These are phyloP conservation scores for Pogonomyrmex californicus DNA, from an alignment of 1,140 invertebrate species.

Conservation along the genomic window DNA sequence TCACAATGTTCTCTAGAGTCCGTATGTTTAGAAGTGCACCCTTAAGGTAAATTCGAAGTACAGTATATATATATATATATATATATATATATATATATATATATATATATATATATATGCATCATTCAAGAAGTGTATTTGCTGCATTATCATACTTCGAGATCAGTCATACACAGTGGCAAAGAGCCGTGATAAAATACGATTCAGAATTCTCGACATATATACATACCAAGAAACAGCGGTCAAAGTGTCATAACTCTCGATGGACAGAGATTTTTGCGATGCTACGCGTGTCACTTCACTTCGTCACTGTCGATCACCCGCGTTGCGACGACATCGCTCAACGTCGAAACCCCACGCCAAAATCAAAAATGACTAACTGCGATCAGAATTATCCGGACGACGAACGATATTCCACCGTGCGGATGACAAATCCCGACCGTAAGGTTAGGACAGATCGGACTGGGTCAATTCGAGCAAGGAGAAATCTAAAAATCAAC, in stretches of 20 bases:
- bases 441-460: conserved; percentile 16
- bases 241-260: conserved; percentile 8
- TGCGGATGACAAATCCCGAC: conserved; percentile 27
- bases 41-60: too few relatives aligned
- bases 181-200: background rate
- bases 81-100: background rate
- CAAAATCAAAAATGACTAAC: too few relatives aligned
- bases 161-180: background rate
- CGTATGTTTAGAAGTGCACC: too few relatives aligned
- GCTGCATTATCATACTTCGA: background rate
- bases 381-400: background rate
- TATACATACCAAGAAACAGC: background rate
- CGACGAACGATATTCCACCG: background rate
- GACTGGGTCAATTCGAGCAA: background rate
- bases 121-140: background rate
- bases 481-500: too few relatives aligned
- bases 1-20: too few relatives aligned
- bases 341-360: background rate
- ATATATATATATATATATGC: background rate
- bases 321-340: background rate
- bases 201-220: background rate
- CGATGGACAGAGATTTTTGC: conserved; percentile 9
- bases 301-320: background rate
- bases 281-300: background rate
- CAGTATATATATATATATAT: too few relatives aligned